Percentiles rank a stretch among this genome's conserved stretches.
Evolutionary conservation across 1,140 invertebrate genomes (phyloP).

Genomic region (Hyles vespertilio): DNA sequence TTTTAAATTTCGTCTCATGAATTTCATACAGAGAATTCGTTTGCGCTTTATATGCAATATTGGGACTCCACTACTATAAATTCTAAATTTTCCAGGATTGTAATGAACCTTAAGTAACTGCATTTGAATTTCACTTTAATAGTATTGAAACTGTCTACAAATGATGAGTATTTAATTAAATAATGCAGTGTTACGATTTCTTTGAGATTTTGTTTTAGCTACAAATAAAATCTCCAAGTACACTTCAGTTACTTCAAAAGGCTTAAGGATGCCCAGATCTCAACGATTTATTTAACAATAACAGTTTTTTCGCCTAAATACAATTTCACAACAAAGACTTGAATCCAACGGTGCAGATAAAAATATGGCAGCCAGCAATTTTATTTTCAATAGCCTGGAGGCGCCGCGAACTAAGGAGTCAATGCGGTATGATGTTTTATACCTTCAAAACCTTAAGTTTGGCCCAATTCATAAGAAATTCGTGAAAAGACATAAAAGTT

Average conservation of each 20-base stretch:
- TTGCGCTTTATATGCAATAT: too few relatives aligned
- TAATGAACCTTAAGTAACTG: too few relatives aligned
- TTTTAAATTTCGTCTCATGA: too few relatives aligned
- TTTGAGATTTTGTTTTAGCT: too few relatives aligned
- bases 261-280: background rate
- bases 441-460: conserved; percentile 35
- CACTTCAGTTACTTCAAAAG: background rate
- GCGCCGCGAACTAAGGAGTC: conserved; percentile 46
- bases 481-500: background rate
- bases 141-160: too few relatives aligned
- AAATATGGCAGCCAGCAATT: conserved; percentile 54
- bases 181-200: too few relatives aligned
- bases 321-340: conserved; percentile 35
- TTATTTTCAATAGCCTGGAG: conserved; percentile 69
- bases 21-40: too few relatives aligned
- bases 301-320: conserved; percentile 4
- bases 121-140: too few relatives aligned
- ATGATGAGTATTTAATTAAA: too few relatives aligned
- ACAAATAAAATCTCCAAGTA: too few relatives aligned
- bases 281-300: background rate
- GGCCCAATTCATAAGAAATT: conserved; percentile 14
- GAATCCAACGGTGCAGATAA: conserved; percentile 34
- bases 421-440: conserved; percentile 54
- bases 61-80: too few relatives aligned
- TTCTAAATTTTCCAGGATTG: too few relatives aligned